Conservation (phyloP, 2,113 vertebrate species). For the Saguinus midas region DNA sequence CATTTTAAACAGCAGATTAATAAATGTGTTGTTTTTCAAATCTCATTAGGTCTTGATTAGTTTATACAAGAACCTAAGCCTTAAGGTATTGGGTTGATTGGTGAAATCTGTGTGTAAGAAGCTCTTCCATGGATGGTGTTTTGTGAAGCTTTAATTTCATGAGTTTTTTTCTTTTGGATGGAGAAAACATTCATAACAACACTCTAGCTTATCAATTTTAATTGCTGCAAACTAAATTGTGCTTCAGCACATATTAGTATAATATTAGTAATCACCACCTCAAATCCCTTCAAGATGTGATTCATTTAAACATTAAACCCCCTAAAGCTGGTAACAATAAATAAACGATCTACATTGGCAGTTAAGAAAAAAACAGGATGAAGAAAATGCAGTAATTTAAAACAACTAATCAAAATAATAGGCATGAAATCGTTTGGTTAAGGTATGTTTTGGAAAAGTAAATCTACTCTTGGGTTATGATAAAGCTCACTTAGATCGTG, state of each 20-base stretch:
- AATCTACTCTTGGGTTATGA: background rate
- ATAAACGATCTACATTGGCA: background rate
- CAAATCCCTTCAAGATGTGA: slow-evolving; percentile 58
- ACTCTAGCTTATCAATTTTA: slow-evolving; percentile 49
- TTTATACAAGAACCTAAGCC: slow-evolving; percentile 57
- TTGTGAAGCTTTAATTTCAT: background rate
- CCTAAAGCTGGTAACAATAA: background rate
- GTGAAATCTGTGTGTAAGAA: background rate
- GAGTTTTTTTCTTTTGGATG: background rate
- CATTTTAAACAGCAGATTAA: slow-evolving; percentile 10
- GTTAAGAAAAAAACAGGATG: background rate
- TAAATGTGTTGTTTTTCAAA: slow-evolving; percentile 12
- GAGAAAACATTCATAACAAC: slow-evolving; percentile 45
- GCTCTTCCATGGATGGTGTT: background rate
- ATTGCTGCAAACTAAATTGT: slow-evolving; percentile 32
- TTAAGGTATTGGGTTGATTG: slow-evolving; percentile 12
- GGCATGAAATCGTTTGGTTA: background rate
- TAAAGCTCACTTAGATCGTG: background rate
- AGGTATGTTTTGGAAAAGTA: background rate
- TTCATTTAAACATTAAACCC: background rate
- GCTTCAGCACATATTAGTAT: background rate
- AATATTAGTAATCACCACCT: slow-evolving; percentile 23
- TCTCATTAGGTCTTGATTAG: slow-evolving; percentile 54
- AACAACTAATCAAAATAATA: slow-evolving; percentile 24
- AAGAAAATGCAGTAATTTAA: background rate